Evolutionary conservation across 2,888 invertebrate species (phyloP).

Genomic region (Parapristionchus giblindavisi): DNA sequence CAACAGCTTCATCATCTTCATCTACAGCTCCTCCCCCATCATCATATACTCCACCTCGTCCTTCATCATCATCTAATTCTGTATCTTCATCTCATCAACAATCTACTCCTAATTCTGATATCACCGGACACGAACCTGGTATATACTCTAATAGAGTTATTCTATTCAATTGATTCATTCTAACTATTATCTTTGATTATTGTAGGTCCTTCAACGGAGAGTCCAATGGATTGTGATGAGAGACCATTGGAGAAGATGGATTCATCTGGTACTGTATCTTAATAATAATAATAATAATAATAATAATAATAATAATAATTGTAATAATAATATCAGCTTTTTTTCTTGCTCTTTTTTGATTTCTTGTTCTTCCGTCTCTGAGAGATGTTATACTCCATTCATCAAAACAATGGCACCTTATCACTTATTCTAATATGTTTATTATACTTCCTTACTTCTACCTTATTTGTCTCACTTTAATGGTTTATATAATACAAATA

Average conservation of each 20-base stretch:
- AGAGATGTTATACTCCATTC: too few relatives aligned
- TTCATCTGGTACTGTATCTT: background rate
- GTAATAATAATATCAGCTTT: too few relatives aligned
- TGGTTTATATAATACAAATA: too few relatives aligned
- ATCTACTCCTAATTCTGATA: too few relatives aligned
- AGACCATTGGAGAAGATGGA: background rate
- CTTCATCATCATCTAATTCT: background rate
- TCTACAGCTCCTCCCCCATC: too few relatives aligned
- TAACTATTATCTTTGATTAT: background rate
- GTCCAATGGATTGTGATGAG: background rate
- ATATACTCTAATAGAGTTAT: background rate
- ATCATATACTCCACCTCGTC: too few relatives aligned
- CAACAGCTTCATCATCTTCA: conserved; percentile 6
- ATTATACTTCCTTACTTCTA: too few relatives aligned
- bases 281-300: background rate
- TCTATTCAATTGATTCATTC: background rate
- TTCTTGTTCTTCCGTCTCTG: too few relatives aligned
- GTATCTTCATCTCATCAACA: background rate
- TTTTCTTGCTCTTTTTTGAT: too few relatives aligned
- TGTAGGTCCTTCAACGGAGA: background rate
- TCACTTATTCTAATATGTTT: too few relatives aligned
- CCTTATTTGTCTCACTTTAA: too few relatives aligned
- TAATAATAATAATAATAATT: background rate
- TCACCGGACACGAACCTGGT: background rate
- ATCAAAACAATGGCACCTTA: too few relatives aligned